phyloP scores from a whole-genome alignment of 2,888 invertebrate species.

The Chrysodeixis includens region DNA sequence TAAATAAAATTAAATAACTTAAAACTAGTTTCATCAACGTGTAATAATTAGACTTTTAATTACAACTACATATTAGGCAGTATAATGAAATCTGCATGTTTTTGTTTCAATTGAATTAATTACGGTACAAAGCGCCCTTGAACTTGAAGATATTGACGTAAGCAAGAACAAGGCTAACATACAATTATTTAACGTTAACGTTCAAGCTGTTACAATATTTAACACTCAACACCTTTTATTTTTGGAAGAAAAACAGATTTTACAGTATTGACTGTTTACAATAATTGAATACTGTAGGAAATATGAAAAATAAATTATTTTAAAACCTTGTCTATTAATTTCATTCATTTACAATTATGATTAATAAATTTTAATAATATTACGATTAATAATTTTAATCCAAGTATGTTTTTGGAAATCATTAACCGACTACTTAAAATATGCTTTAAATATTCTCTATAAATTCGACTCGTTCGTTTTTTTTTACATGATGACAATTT shows the following conservation, averaged over 20 bases:
- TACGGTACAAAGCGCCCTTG: slow-evolving; percentile 43
- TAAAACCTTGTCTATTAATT: no score
- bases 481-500: no score
- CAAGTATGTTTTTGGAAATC: no score
- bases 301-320: no score
- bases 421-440: no score
- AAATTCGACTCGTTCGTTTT: no score
- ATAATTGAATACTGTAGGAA: not conserved
- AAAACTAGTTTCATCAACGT: not conserved
- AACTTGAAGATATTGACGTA: slow-evolving; percentile 52
- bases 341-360: no score
- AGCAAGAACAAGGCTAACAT: slow-evolving; percentile 30
- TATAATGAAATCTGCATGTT: slow-evolving; percentile 22
- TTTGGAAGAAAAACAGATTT: no score
- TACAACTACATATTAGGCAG: slow-evolving; percentile 17
- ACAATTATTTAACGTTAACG: slow-evolving; percentile 37
- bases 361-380: no score
- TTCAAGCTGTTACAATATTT: slow-evolving; percentile 17
- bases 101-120: slow-evolving; percentile 38
- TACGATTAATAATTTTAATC: no score
- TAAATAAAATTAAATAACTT: not conserved
- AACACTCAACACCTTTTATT: not conserved
- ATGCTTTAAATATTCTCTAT: no score
- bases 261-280: not conserved
- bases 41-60: not conserved